phyloP scores from a whole-genome alignment of 2,888 invertebrate genomes.

The Autographa pulchrina region DNA sequence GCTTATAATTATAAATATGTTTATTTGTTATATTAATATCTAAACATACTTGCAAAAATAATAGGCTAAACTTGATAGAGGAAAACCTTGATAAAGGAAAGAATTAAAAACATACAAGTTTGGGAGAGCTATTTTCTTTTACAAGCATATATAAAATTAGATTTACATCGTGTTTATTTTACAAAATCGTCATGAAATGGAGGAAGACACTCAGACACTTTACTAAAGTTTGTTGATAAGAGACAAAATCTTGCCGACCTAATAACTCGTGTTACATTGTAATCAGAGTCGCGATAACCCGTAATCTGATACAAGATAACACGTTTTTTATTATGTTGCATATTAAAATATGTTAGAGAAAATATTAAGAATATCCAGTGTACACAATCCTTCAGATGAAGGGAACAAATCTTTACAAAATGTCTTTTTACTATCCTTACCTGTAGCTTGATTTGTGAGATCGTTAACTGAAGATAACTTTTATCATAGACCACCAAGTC shows the following conservation, averaged over 20 bases:
- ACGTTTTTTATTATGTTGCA: constrained; percentile 28
- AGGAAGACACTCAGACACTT: constrained; percentile 22
- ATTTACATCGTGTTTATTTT: not conserved
- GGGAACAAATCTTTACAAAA: not conserved
- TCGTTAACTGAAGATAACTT: too few species aligned
- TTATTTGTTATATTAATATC: too few species aligned
- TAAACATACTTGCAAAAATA: too few species aligned
- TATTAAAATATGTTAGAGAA: constrained; percentile 13
- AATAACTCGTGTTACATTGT: constrained; percentile 44
- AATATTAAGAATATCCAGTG: constrained; percentile 1
- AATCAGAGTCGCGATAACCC: constrained; percentile 42
- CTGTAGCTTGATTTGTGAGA: too few species aligned
- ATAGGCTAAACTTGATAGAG: too few species aligned
- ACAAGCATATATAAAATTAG: too few species aligned
- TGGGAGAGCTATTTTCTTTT: too few species aligned
- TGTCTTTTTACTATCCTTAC: too few species aligned
- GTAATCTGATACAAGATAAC: constrained; percentile 42
- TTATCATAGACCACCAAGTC: too few species aligned
- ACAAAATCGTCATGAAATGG: not conserved
- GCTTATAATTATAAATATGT: too few species aligned
- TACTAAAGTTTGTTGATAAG: constrained; percentile 24
- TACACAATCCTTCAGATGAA: not conserved
- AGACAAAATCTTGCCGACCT: constrained; percentile 34
- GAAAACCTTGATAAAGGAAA: too few species aligned
- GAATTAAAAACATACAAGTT: too few species aligned